Evolutionary conservation across 2,113 vertebrate genomes (phyloP).

Genomic region (Monopterus albus): DNA sequence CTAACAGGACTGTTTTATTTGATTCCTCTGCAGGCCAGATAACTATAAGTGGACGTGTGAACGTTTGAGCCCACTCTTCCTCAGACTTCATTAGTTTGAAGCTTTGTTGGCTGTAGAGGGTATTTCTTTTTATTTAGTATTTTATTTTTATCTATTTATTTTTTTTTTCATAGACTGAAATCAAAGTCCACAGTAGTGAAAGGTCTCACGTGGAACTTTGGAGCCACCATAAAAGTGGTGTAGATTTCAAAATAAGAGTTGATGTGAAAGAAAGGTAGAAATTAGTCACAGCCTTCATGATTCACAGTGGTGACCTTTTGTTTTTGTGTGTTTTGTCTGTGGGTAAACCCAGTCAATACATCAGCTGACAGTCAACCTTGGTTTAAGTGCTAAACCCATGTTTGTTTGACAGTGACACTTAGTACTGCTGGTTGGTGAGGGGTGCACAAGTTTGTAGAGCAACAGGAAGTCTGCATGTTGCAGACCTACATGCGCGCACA

Average conservation of each 20-base stretch:
- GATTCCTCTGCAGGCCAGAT: neutral
- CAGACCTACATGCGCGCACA: constrained; percentile 14
- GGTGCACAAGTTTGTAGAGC: constrained; percentile 10
- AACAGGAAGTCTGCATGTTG: neutral
- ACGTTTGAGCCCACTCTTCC: neutral
- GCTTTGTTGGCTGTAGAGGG: neutral
- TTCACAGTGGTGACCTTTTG: neutral
- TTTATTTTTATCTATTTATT: too few species aligned
- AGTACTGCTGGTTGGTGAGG: constrained; percentile 11
- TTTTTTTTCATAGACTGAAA: too few species aligned
- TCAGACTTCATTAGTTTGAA: neutral
- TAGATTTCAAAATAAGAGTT: neutral
- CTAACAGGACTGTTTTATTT: neutral
- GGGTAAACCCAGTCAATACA: constrained; percentile 3
- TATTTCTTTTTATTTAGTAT: too few species aligned
- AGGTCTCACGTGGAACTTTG: constrained; percentile 50
- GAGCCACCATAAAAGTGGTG: constrained; percentile 32
- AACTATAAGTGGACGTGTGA: constrained; percentile 19
- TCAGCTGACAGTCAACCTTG: constrained; percentile 40
- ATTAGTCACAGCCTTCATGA: neutral
- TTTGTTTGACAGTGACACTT: constrained; percentile 43
- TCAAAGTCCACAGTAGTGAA: constrained; percentile 8
- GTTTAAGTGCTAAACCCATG: constrained; percentile 28
- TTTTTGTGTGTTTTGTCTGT: neutral
- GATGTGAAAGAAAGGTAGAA: neutral